Evolutionary conservation across 2,113 vertebrate genomes (phyloP).

Genomic region (Opisthocomus hoazin): DNA sequence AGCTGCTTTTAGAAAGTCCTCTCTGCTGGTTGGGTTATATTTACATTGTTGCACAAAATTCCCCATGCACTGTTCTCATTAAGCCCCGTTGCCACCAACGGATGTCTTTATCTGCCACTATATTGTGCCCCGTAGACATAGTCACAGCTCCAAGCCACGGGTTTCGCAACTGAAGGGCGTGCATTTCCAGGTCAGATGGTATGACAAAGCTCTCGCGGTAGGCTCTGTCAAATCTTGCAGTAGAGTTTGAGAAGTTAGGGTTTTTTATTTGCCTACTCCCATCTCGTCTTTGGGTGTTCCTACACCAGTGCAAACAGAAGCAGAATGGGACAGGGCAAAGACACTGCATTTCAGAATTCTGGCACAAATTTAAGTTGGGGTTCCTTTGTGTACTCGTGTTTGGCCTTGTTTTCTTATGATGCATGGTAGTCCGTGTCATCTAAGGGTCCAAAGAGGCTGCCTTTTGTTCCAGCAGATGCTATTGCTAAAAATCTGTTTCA

Average conservation of each 20-base stretch:
- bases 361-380: background rate
- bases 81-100: background rate
- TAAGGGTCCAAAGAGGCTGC: background rate
- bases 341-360: background rate
- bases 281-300: background rate
- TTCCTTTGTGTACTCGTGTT: background rate
- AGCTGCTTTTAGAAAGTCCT: background rate
- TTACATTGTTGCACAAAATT: background rate
- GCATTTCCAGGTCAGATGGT: background rate
- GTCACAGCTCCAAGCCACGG: background rate
- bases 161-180: background rate
- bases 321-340: background rate
- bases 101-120: background rate
- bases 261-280: background rate
- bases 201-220: background rate
- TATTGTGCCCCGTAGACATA: accelerated
- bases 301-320: background rate
- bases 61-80: background rate
- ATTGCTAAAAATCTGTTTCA: background rate
- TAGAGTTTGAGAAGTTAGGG: background rate
- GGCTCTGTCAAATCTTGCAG: background rate
- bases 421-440: background rate
- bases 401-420: background rate
- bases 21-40: background rate
- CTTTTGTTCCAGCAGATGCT: background rate